Evolutionary conservation across 2,888 invertebrate species (phyloP).

Genomic region (Caenorhabditis macrosperma): DNA sequence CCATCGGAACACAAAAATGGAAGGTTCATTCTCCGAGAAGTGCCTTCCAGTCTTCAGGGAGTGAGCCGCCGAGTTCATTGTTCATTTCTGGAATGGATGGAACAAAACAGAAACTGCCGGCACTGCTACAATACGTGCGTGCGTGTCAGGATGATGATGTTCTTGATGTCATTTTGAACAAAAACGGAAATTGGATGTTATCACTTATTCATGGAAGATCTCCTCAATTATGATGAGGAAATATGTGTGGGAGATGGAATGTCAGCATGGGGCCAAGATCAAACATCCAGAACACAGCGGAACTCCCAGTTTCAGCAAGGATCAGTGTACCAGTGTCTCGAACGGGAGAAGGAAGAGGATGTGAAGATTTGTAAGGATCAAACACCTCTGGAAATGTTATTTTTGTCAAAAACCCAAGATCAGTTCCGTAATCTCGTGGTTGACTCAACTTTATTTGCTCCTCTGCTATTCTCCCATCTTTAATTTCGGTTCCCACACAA

Average conservation of each 20-base stretch:
- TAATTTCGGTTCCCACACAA: constrained; percentile 23
- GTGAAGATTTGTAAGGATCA: neutral
- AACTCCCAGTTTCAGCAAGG: no score
- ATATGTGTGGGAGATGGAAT: neutral
- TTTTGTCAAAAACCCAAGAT: constrained; percentile 18
- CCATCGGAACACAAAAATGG: no score
- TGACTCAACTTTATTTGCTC: constrained; percentile 30
- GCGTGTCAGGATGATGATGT: neutral
- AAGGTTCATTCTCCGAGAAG: no score
- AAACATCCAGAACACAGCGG: neutral
- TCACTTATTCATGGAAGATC: constrained; percentile 38
- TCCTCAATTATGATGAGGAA: neutral
- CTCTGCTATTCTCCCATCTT: constrained; percentile 9
- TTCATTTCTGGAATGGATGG: neutral
- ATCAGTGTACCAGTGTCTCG: no score
- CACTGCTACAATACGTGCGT: neutral
- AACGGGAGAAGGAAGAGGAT: neutral
- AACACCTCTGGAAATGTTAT: neutral
- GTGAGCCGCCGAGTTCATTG: neutral
- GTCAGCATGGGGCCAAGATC: neutral
- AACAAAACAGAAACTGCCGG: neutral
- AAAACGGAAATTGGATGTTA: constrained; percentile 28
- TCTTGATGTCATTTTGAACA: constrained; percentile 17
- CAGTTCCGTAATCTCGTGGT: neutral
- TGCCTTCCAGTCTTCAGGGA: neutral